Evolutionary conservation across 2,888 invertebrate genomes (phyloP).

Genomic region (Acleris laterana): DNA sequence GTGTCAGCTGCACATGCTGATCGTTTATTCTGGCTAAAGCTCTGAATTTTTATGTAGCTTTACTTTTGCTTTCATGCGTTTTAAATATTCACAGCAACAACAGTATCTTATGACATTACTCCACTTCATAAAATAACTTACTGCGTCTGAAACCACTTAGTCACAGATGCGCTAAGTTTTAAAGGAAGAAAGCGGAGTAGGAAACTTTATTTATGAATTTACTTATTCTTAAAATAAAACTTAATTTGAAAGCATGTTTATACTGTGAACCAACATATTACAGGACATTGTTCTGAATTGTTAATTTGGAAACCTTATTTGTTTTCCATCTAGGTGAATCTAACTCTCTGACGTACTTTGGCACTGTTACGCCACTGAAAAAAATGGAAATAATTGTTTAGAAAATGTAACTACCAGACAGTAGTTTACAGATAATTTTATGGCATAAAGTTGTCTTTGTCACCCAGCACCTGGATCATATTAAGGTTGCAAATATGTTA

Average conservation of each 20-base stretch:
- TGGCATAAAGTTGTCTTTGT: neutral
- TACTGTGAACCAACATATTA: too few species aligned
- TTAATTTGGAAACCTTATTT: too few species aligned
- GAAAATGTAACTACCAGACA: neutral
- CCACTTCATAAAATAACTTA: conserved; percentile 20
- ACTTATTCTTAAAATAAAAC: too few species aligned
- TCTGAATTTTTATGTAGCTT: conserved; percentile 11
- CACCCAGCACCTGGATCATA: neutral
- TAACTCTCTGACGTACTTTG: too few species aligned
- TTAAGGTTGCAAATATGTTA: conserved; percentile 1
- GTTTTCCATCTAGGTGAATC: too few species aligned
- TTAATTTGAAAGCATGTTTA: too few species aligned
- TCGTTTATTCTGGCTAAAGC: conserved; percentile 10
- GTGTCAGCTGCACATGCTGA: conserved; percentile 26
- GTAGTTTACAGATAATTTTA: neutral
- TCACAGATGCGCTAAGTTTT: conserved; percentile 20
- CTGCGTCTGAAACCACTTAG: conserved; percentile 27
- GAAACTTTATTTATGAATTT: too few species aligned
- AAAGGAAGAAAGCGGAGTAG: conserved; percentile 4
- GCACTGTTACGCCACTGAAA: too few species aligned
- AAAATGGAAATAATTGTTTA: too few species aligned
- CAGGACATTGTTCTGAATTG: too few species aligned
- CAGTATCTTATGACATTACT: conserved; percentile 22
- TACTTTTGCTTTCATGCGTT: conserved; percentile 2
- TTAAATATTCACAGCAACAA: conserved; percentile 21